phyloP scores from a whole-genome alignment of 2,113 vertebrate genomes.

The Hoplias malabaricus region DNA sequence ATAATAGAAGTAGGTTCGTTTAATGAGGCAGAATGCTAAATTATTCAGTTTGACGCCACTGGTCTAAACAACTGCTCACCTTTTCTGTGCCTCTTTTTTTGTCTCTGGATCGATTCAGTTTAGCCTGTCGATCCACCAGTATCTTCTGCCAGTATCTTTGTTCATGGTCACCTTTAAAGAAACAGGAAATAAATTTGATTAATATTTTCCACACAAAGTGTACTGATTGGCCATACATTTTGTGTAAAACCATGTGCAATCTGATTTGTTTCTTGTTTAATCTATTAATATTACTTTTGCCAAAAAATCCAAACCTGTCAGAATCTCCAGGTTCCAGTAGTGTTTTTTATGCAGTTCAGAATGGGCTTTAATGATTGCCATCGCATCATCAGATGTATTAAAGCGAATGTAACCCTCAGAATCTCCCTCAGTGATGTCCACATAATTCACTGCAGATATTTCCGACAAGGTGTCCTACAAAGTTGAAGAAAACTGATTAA shows the following conservation, averaged over 20 bases:
- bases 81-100: constrained; percentile 94
- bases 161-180: constrained; percentile 83
- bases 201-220: neutral
- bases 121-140: constrained; percentile 93
- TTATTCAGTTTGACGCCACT: too few species aligned
- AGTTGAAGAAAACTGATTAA: neutral
- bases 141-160: constrained; percentile 99
- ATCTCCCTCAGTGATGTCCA: constrained; percentile 91
- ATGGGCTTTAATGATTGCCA: constrained; percentile 64
- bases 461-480: constrained; percentile 79
- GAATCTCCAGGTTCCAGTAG: constrained; percentile 85
- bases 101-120: constrained; percentile 92
- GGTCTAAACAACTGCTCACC: constrained; percentile 66
- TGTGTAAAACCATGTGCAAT: too few species aligned
- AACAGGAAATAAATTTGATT: neutral
- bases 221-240: too few species aligned
- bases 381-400: constrained; percentile 82
- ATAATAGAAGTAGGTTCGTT: too few species aligned
- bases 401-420: constrained; percentile 87
- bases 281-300: too few species aligned
- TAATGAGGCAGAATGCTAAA: too few species aligned
- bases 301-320: constrained; percentile 84
- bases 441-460: constrained; percentile 84
- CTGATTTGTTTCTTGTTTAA: neutral
- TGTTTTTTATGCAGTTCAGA: constrained; percentile 81